Base-by-base conservation (phyloP, 1,140 invertebrate species). In the Diploscapter pachys region DNA sequence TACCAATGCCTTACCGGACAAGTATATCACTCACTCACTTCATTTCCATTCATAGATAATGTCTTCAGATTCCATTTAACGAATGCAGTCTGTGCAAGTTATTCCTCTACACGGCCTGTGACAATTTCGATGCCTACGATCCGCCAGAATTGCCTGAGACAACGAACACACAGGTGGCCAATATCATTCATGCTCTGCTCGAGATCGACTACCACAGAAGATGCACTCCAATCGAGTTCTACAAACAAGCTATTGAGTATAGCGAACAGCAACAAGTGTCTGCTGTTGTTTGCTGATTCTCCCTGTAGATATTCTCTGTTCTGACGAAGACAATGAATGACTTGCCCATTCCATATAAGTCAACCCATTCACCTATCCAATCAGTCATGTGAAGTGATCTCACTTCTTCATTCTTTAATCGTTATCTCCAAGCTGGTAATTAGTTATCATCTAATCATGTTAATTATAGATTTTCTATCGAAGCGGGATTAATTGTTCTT, bases 81-180 rank as follows among this genome's bases (percentile, higher is more conserved):
- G 82, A 84, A 70, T 63, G 75, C 61, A 72, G 65, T 3, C 59
- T 84, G 48, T 84, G 82, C 61, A 82, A 84, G 11, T 72, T 84
- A 13, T 84, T 84, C 68, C 76, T 84, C 5, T 73, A 85, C 72
- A 78, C 63, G 49, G 82, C 82, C 5, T 68, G 82, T 4, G 62
- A 72, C 49, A 84, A 84, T 65, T 84, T 81, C 57, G 80, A 85
- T 31, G 82, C 83, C 57, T 83, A 83, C 73, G 83, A 83, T 50
- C 80, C 78, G 4, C 78, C 78, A n/a, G 79, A 79, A 56, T 66
- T 83, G 6, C 81, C 82, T 8, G 65, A 65, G n/a, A 57, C 78
- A n/a, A 81, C 80, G n/a, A 63, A 61, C 55, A 59, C 71, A 68
- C 65, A 77, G 54, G 70, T 81, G 9, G 55, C 61, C 13, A 54